phyloP scores from a whole-genome alignment of 2,113 vertebrate species.

The Dissostichus mawsoni region DNA sequence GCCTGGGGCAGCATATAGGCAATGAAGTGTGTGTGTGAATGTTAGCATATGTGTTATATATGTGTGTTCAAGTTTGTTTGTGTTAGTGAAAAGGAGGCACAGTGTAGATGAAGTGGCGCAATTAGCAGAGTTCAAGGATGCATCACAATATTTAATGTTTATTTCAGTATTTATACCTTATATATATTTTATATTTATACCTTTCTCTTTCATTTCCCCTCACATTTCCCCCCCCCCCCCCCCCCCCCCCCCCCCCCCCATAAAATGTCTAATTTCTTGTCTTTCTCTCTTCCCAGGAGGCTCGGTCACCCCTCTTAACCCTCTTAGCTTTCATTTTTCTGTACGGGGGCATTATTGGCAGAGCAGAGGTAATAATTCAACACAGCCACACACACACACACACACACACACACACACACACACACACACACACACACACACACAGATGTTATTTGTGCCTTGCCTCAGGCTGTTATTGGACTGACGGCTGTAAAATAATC shows the following conservation, averaged over 20 bases:
- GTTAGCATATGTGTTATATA: not conserved
- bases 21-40: constrained; percentile 20
- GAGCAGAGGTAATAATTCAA: constrained; percentile 29
- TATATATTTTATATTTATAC: too few species aligned
- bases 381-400: too few species aligned
- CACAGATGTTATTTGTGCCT: too few species aligned
- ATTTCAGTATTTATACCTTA: not conserved
- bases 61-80: not conserved
- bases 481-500: too few species aligned
- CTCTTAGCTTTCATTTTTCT: not conserved
- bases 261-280: not conserved
- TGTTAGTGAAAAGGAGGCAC: not conserved
- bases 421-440: too few species aligned
- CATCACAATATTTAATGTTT: not conserved
- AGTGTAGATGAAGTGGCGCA: not conserved
- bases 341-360: not conserved
- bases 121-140: not conserved
- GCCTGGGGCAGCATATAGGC: not conserved
- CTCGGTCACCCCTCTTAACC: not conserved
- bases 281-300: not conserved
- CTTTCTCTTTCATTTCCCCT: not conserved
- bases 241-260: too few species aligned
- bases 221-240: too few species aligned
- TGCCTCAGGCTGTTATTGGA: too few species aligned
- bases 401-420: too few species aligned